A percentile compares a stretch with the other conserved stretches of the same genome.
Conservation (phyloP, 2,113 vertebrate genomes). For the Acanthochromis polyacanthus region DNA sequence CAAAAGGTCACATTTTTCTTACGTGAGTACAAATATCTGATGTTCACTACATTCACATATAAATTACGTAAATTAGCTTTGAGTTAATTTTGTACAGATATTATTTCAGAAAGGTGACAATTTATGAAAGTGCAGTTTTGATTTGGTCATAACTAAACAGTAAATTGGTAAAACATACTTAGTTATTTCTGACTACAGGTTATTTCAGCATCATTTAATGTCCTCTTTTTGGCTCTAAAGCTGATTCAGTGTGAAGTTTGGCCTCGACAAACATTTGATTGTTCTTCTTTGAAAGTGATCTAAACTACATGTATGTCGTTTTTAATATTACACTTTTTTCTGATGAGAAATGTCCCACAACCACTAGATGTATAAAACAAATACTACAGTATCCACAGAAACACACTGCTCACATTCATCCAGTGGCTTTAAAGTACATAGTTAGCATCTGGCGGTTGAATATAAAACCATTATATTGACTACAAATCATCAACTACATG, state of each 20-base stretch:
- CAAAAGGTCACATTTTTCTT: no score
- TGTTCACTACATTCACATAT: no score
- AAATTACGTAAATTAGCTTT: no score
- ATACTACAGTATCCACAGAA: not conserved
- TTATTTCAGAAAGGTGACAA: not conserved
- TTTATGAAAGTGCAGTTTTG: slow-evolving; percentile 28
- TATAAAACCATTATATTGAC: not conserved
- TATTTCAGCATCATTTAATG: slow-evolving; percentile 2
- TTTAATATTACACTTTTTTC: not conserved
- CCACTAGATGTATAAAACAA: not conserved
- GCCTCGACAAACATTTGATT: not conserved
- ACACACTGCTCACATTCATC: not conserved
- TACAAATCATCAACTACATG: not conserved
- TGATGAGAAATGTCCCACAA: not conserved
- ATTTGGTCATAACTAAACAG: slow-evolving; percentile 20
- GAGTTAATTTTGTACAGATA: not conserved
- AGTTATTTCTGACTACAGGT: not conserved
- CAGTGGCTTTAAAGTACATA: slow-evolving; percentile 2
- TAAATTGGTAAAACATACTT: not conserved
- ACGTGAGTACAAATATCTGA: no score
- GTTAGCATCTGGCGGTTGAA: slow-evolving; percentile 12
- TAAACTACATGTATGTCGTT: not conserved
- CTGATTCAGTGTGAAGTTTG: not conserved
- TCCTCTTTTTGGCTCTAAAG: slow-evolving; percentile 19
- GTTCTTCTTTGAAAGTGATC: not conserved